phyloP scores from a whole-genome alignment of 1,140 invertebrate genomes.

The Drosophila navojoa region DNA sequence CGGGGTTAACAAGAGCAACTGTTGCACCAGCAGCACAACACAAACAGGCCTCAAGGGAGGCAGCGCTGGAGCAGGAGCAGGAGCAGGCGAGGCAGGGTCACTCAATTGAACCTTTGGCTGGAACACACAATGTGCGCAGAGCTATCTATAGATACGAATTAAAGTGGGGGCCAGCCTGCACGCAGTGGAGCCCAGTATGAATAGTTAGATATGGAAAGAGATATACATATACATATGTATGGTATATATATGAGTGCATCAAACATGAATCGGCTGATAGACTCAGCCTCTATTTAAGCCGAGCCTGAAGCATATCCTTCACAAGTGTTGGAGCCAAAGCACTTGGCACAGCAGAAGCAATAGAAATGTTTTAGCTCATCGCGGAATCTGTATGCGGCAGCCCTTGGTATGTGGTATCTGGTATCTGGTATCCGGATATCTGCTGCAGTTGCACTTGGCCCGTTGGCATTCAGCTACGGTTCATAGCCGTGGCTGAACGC shows the following conservation, averaged over 20 bases:
- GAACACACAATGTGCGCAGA: constrained; percentile 8
- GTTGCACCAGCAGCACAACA: constrained; percentile 1
- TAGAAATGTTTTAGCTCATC: no score
- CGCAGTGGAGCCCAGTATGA: background rate
- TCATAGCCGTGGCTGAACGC: constrained; percentile 20
- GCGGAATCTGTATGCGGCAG: background rate
- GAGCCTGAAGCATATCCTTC: no score
- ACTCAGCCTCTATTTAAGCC: no score
- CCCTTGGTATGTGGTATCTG: background rate
- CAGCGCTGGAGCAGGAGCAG: no score
- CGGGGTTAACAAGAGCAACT: constrained; percentile 41
- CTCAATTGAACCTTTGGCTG: constrained; percentile 22
- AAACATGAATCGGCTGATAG: no score
- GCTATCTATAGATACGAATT: constrained; percentile 23
- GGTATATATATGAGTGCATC: no score
- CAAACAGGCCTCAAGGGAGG: constrained; percentile 14
- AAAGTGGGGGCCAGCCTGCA: background rate
- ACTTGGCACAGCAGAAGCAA: no score
- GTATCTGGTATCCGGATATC: background rate
- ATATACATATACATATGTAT: no score
- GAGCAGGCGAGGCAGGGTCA: constrained; percentile 2
- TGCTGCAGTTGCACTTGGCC: constrained; percentile 19
- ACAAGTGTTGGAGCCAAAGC: no score
- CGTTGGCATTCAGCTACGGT: constrained; percentile 8
- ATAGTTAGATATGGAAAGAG: no score